Evolutionary conservation across 2,113 vertebrate genomes (phyloP).

Genomic region (Tachysurus vachellii): DNA sequence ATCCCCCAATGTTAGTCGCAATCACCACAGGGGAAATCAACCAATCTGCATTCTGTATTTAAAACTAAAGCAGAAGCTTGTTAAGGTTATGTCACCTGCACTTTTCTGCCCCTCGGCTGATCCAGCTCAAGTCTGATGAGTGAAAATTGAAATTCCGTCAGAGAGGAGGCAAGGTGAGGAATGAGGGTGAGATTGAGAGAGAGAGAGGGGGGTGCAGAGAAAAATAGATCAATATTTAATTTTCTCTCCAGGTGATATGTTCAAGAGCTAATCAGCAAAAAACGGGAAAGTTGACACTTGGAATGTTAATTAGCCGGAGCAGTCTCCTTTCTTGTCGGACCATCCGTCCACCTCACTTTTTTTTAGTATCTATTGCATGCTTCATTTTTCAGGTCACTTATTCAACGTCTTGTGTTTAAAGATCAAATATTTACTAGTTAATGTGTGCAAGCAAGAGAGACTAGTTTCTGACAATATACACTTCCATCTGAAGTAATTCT

Average conservation of each 20-base stretch:
- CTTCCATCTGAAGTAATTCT: neutral
- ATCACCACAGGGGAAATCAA: neutral
- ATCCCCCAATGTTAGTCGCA: neutral
- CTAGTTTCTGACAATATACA: neutral
- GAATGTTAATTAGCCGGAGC: conserved; percentile 68
- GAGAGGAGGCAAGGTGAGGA: conserved; percentile 5
- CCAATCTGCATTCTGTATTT: conserved; percentile 29
- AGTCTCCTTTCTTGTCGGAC: neutral
- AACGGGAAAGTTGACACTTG: conserved; percentile 73
- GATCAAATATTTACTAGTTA: conserved; percentile 41
- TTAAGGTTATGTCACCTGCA: conserved; percentile 42
- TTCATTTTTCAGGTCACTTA: conserved; percentile 49
- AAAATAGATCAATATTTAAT: conserved; percentile 81
- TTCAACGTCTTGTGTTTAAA: conserved; percentile 61
- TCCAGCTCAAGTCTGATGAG: conserved; percentile 28
- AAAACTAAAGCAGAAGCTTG: conserved; percentile 22
- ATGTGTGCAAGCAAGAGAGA: neutral
- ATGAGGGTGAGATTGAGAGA: neutral
- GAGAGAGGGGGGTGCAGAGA: conserved; percentile 46
- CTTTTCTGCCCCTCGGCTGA: conserved; percentile 37
- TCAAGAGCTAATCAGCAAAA: conserved; percentile 70
- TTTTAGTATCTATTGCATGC: conserved; percentile 28
- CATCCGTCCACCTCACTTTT: conserved; percentile 11
- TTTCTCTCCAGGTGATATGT: conserved; percentile 76
- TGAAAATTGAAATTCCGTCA: conserved; percentile 43